A percentile compares a stretch with the other conserved stretches of the same genome.
Evolutionary conservation across 30 jellyfish, hydroid and myxozoan genomes (phyloP).

Genomic region (Haliclystus octoradiatus): DNA sequence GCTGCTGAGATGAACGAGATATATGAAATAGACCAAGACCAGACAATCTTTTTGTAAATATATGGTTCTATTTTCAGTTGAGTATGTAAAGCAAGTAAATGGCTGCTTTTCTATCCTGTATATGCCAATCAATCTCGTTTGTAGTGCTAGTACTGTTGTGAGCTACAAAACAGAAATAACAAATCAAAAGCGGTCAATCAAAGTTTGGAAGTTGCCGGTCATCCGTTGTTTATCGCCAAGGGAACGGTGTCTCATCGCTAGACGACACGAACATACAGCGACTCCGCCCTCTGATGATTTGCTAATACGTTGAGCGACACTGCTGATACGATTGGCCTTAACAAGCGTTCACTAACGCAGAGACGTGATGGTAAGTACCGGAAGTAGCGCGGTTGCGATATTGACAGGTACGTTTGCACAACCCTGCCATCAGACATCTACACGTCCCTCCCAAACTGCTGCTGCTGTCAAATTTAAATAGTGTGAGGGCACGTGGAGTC

Average conservation of each 20-base stretch:
- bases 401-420: background rate
- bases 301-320: background rate
- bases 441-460: background rate
- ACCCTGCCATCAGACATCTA: background rate
- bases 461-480: too few species aligned
- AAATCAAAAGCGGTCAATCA: too few species aligned
- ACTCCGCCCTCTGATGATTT: slow-evolving; percentile 1
- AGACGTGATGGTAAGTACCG: background rate
- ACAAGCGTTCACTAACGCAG: background rate
- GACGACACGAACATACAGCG: background rate
- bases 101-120: background rate
- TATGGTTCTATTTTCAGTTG: too few species aligned
- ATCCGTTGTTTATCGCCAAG: background rate
- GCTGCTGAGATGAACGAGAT: background rate
- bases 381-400: slow-evolving; percentile 1
- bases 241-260: background rate
- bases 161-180: too few species aligned
- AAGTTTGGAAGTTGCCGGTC: too few species aligned
- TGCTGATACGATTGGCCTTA: background rate
- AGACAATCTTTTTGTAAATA: too few species aligned
- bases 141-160: too few species aligned
- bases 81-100: too few species aligned
- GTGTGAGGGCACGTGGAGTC: too few species aligned
- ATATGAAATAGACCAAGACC: too few species aligned
- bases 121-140: too few species aligned